These are phyloP conservation scores for Chaunax sp. DNA, from an alignment of 2,797 vertebrate species.

Conservation along the genomic window DNA sequence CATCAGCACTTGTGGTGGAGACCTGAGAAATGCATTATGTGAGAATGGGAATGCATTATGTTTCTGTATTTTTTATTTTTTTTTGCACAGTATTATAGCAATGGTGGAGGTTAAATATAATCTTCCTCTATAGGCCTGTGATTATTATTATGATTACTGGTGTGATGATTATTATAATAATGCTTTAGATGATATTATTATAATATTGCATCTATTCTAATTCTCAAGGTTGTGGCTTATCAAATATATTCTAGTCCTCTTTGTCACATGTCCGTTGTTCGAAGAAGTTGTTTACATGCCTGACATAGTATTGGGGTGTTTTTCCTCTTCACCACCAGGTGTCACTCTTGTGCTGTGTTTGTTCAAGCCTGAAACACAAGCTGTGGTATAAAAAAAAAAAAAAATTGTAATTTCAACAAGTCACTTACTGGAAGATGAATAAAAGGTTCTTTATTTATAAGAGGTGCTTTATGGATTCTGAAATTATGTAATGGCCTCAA, in stretches of 20 bases:
- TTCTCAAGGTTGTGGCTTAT: constrained; percentile 26
- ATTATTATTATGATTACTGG: constrained; percentile 25
- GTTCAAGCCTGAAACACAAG: constrained; percentile 4
- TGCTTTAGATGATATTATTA: background rate
- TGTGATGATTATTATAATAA: background rate
- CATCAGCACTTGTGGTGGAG: background rate
- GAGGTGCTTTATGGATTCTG: constrained; percentile 53
- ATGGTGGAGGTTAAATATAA: background rate
- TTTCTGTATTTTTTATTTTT: background rate
- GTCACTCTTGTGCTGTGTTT: constrained; percentile 69
- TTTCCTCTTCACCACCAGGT: constrained; percentile 60
- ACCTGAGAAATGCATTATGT: background rate
- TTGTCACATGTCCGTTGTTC: constrained; percentile 57
- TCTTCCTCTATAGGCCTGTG: constrained; percentile 3
- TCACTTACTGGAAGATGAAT: constrained; percentile 34
- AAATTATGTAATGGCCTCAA: constrained; percentile 58
- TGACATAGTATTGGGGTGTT: background rate
- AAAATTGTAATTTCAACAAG: constrained; percentile 50
- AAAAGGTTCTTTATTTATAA: constrained; percentile 54
- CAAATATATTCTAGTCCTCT: constrained; percentile 28
- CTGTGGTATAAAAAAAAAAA: constrained; percentile 29
- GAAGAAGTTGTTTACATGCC: constrained; percentile 64
- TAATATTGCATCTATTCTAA: constrained; percentile 19
- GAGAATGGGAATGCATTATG: too few relatives aligned
- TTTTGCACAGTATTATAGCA: background rate